Evolutionary conservation across 2,113 vertebrate genomes (phyloP), one percentile per base, ranked within the genome.

Genomic region (Ifrita kowaldi): DNA sequence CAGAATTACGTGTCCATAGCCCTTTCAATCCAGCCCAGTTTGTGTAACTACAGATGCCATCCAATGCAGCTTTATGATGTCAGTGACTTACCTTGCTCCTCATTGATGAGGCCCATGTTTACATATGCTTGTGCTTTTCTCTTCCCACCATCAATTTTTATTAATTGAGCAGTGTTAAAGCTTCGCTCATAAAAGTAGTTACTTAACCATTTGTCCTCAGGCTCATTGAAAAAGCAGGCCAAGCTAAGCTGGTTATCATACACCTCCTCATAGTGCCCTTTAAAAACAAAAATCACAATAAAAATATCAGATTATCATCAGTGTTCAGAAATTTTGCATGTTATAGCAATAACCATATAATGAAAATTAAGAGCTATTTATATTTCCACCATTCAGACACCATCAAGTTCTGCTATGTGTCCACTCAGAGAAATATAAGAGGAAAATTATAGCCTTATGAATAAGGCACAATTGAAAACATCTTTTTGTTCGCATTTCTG

Each of bases 121-220:
- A 90, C 90, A 30, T 95, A 95, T 2, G 98, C 98, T 91, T 99
- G 98, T 1, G 98, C 98, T 86, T 98, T 97, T 90, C 97, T 98
- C 84, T 88, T 98, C 13, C 98, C 98, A 37, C 97, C 98, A 39
- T 98, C 98, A 37, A 90, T 73, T 92, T 97, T 97, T 77, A 99
- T 87, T 69, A 92, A 92, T 16, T 96, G 94, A 62, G 98, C 98
- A 32, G 98, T 97, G 37, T 90, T 77, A 71, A 98, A 98, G 64
- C 98, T 98, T 27, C 96, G 95, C 83, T 98, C 62, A 46, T 98
- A 98, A 57, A 99, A 99, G 89, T 98, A 98, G 89, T 98, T 90
- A 65, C 98, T 97, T 62, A 99, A 94, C 98, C 98, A 98, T 86
- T 97, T 97, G 81, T 99, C 98, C 71, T 98, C 98, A n/a, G 95